phyloP scores from a whole-genome alignment of 2,113 vertebrate species.

The Mesembrinibis cayennensis region DNA sequence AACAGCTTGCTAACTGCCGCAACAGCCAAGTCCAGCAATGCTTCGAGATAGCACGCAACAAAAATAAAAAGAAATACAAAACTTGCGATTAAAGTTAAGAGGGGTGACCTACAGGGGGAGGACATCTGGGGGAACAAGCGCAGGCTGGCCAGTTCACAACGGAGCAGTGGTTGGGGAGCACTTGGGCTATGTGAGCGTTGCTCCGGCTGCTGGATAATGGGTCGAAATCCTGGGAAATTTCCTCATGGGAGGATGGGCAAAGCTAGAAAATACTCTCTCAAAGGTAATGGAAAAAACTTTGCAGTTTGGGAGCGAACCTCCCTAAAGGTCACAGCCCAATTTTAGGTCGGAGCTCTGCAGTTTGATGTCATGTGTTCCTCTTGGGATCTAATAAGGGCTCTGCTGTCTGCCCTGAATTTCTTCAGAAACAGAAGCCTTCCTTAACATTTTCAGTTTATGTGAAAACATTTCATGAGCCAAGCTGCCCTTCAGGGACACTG shows the following conservation, averaged over 20 bases:
- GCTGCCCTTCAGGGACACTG: neutral
- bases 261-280: neutral
- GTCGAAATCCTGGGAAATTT: neutral
- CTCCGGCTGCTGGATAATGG: neutral
- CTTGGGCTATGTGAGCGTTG: accelerated
- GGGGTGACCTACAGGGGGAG: neutral
- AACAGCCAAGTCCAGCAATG: neutral
- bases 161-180: accelerated
- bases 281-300: neutral
- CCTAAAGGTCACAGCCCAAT: neutral
- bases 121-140: too few relatives aligned
- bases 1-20: neutral
- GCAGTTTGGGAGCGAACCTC: neutral
- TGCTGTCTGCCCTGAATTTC: neutral
- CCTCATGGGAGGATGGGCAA: neutral
- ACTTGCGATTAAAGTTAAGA: neutral
- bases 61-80: neutral
- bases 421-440: neutral
- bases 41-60: neutral
- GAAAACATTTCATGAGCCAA: neutral
- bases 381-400: neutral
- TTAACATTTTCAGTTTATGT: neutral
- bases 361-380: neutral
- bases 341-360: neutral
- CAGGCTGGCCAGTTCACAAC: neutral